Base-by-base conservation (phyloP, 2,113 vertebrate species). In the Erythrocercus mccallii region DNA sequence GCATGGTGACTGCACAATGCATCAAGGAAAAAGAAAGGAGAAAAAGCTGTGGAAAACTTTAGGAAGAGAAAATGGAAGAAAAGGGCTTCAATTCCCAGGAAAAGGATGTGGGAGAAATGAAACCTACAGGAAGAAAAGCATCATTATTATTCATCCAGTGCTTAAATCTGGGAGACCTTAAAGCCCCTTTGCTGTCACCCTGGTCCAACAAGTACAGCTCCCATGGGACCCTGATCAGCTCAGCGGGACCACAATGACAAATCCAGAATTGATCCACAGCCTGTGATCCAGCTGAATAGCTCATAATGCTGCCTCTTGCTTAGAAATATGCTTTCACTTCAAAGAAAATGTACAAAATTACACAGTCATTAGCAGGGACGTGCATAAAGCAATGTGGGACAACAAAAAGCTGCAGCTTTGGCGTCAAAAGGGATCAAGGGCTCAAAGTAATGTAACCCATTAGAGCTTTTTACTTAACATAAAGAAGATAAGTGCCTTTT, bases 371-470 rank as follows among this genome's bases (percentile, higher is more conserved):
- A 95, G 42, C 10, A 77, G 89, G 76, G 79, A 73, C 3, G 30
- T 40, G 58, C 53, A 82, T 70, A 94, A 93, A 71, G 50, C 66
- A 90, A 47, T 12, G 19, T 31, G 45, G 66, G 65, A 86, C 77
- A 42, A 89, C 60, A 86, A 51, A 83, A 86, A 78, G 33, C 70
- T 60, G 47, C 44, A 68, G 68, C 38, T 90, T 92, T 62, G 68
- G 62, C 22, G 62, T 70, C 76, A 92, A 73, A 94, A 90, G 45
- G 68, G 84, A 96, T 94, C 92, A 95, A 81, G 15, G 60, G 40
- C 71, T 91, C 60, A 57, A 94, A 91, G 68, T 58, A 42, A 82
- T 58, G 58, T 28, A 88, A 73, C 81, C 35, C 58, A 73, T 91
- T 88, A 85, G 30, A 91, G 73, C 4, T 30, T 90, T 94, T 77